Evolutionary conservation across 2,113 vertebrate species (phyloP), one percentile per base, ranked within the genome.

Genomic region (Hippocampus zosterae): DNA sequence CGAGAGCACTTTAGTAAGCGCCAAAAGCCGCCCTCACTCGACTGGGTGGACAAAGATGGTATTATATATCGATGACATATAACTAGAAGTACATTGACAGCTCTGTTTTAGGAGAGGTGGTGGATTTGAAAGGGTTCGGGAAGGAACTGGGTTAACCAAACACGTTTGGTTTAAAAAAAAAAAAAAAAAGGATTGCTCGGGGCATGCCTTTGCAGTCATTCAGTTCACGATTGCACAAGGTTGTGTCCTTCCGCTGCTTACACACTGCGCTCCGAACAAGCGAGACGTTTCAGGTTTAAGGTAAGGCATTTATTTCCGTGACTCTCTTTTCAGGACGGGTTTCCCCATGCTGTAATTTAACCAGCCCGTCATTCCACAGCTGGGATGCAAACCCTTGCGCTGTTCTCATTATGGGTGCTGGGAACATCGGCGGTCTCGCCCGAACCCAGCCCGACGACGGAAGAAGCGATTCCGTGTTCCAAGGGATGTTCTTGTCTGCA

Each of bases 401-500:
- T 92, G 73, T 78, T 92, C 71, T 77, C 85, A 50, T 46, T 91
- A 65, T 90, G 87, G 88, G 83, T 84, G 59, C 71, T 91, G 78
- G 92, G 87, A 73, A 85, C 84, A 72, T 89, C 87, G 2, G 72
- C 86, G 74, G 84, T 80, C 81, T 84, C 87, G 76, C 82, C 87
- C 76, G 82, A 90, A 69, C 71, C 84, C 0, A 81, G 83, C 68
- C 82, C 79, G 48, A 86, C 82, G 0, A 66, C 73, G 0, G n/a
- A 84, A 0, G 92, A 93, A 1, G 60, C 84, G 2, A 81, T 84
- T 0, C 88, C 77, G 5, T 99, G 97, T 84, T 93, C 95, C 0
- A 89, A 85, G 5, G 55, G 75, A 59, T 99, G 97, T 5, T 81
- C 88, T 76, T 99, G 97, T 83, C 84, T 90, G 72, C 83, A 87